Evolutionary conservation across 2,888 invertebrate genomes (phyloP).

Genomic region (Drosophila meridiana): DNA sequence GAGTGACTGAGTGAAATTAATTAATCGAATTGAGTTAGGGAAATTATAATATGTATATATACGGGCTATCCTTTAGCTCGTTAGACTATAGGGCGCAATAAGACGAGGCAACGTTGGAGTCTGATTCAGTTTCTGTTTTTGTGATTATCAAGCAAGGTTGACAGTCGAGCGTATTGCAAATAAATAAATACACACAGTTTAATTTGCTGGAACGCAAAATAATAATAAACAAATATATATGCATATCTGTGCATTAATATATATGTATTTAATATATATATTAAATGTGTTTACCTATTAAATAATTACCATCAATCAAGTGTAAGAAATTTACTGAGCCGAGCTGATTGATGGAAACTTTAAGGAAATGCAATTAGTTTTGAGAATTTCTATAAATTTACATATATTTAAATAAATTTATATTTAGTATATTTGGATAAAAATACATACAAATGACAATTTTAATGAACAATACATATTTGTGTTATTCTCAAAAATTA

Average conservation of each 20-base stretch:
- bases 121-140: slow-evolving; percentile 39
- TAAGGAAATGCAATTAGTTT: not conserved
- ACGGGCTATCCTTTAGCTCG: slow-evolving; percentile 4
- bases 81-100: not conserved
- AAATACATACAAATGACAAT: no score
- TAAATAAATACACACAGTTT: slow-evolving; percentile 7
- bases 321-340: slow-evolving; percentile 1
- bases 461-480: no score
- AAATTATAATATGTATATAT: not conserved
- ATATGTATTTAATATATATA: not conserved
- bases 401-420: no score
- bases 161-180: slow-evolving; percentile 26
- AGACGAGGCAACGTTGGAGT: slow-evolving; percentile 5
- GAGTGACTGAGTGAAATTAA: slow-evolving; percentile 52
- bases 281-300: slow-evolving; percentile 14
- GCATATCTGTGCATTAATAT: not conserved
- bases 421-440: not conserved
- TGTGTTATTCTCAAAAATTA: no score
- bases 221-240: slow-evolving; percentile 35
- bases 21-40: slow-evolving; percentile 36
- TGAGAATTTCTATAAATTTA: not conserved
- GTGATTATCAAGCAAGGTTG: slow-evolving; percentile 48
- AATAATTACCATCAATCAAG: slow-evolving; percentile 28
- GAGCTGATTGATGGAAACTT: slow-evolving; percentile 25
- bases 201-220: slow-evolving; percentile 41